A percentile compares a stretch with the other conserved stretches of the same genome.
These are phyloP conservation scores for Heliconius nattereri DNA, from an alignment of 1,140 invertebrate genomes.

Conservation along the genomic window DNA sequence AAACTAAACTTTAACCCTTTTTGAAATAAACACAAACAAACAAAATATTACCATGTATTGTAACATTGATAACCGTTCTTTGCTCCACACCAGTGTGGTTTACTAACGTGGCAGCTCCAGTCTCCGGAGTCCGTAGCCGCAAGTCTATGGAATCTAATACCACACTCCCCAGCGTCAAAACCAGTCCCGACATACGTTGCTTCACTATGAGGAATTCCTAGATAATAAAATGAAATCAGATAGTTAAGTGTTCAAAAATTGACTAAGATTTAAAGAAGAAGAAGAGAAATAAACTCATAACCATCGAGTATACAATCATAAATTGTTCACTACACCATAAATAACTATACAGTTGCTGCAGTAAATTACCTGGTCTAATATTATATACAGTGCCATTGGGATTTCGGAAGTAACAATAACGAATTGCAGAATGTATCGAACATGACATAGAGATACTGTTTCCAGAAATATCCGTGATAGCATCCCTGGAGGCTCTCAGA, in stretches of 20 bases:
- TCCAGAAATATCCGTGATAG: slow-evolving; percentile 34
- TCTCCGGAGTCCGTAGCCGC: slow-evolving; percentile 39
- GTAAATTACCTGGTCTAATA: slow-evolving; percentile 53
- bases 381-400: slow-evolving; percentile 61
- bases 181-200: slow-evolving; percentile 55
- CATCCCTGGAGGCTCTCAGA: slow-evolving; percentile 39
- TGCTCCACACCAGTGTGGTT: slow-evolving; percentile 31
- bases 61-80: slow-evolving; percentile 20
- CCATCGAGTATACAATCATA: no score
- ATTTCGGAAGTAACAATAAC: slow-evolving; percentile 70
- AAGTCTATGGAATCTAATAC: slow-evolving; percentile 49
- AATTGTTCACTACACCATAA: not conserved
- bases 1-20: no score
- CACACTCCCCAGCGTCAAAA: slow-evolving; percentile 62
- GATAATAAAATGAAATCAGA: not conserved
- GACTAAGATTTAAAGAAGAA: not conserved
- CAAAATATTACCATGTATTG: slow-evolving; percentile 34
- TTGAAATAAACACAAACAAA: not conserved
- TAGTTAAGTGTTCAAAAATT: not conserved
- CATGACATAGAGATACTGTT: slow-evolving; percentile 57
- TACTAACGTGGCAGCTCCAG: slow-evolving; percentile 65
- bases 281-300: no score
- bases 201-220: slow-evolving; percentile 36
- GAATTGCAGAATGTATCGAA: slow-evolving; percentile 52
- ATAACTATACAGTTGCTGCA: not conserved